Evolutionary conservation across 2,113 vertebrate genomes (phyloP).

Genomic region (Psittacula cyanocephala): DNA sequence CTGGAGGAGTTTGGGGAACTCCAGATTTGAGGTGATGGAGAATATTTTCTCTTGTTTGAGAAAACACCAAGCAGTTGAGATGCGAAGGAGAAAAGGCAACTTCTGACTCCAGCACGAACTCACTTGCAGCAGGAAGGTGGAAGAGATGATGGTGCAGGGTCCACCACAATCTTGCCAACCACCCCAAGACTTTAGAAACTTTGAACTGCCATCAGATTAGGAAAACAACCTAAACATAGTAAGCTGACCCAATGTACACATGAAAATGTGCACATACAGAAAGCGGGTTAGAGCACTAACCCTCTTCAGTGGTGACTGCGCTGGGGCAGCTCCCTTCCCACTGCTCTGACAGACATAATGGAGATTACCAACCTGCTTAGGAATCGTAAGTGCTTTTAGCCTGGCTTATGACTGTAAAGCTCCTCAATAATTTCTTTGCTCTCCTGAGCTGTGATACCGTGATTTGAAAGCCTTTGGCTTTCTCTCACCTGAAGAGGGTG

Average conservation of each 20-base stretch:
- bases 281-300: accelerated
- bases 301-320: background rate
- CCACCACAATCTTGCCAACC: background rate
- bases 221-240: background rate
- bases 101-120: background rate
- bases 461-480: background rate
- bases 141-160: background rate
- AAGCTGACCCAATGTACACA: background rate
- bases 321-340: background rate
- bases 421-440: background rate
- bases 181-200: background rate
- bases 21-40: background rate
- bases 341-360: accelerated
- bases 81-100: background rate
- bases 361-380: background rate
- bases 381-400: background rate
- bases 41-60: background rate
- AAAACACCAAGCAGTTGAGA: background rate
- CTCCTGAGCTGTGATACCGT: background rate
- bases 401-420: background rate
- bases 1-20: background rate
- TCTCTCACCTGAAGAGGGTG: background rate
- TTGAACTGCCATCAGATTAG: background rate
- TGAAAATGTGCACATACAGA: accelerated
- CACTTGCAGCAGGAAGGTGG: background rate